Conservation (phyloP, 2,797 vertebrate genomes). For the Eulemur albifrons region DNA sequence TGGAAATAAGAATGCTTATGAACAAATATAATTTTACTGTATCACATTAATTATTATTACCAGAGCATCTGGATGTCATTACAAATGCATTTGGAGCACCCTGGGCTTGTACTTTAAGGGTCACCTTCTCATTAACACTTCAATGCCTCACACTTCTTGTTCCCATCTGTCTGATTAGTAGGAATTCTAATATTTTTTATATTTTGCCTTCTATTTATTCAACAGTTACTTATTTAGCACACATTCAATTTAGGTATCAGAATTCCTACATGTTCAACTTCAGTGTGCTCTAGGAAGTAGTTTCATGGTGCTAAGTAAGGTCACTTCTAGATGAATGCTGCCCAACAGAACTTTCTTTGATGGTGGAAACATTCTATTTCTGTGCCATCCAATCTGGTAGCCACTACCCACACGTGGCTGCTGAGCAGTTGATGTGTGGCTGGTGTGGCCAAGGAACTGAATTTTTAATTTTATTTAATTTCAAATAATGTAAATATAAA, state of each 20-base stretch:
- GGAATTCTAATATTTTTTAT: not conserved
- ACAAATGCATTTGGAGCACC: not conserved
- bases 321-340: not conserved
- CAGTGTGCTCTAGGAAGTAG: not conserved
- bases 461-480: not conserved
- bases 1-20: not conserved
- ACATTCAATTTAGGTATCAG: not conserved
- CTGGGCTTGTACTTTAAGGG: not conserved
- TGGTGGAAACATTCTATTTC: not conserved
- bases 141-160: not conserved
- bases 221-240: not conserved
- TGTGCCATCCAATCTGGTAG: fast-evolving
- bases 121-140: not conserved
- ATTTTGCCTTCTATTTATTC: not conserved
- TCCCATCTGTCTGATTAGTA: not conserved
- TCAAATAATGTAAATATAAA: not conserved
- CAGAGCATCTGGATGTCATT: not conserved
- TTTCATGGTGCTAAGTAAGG: not conserved
- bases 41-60: not conserved
- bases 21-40: not conserved
- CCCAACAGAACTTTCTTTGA: not conserved
- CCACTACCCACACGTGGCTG: not conserved
- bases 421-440: not conserved
- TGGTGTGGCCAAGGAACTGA: not conserved
- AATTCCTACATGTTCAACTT: not conserved